Percentiles rank a stretch among this genome's conserved stretches.
Conservation (phyloP, 2,797 vertebrate species). For the Gadopsis bispinosus region DNA sequence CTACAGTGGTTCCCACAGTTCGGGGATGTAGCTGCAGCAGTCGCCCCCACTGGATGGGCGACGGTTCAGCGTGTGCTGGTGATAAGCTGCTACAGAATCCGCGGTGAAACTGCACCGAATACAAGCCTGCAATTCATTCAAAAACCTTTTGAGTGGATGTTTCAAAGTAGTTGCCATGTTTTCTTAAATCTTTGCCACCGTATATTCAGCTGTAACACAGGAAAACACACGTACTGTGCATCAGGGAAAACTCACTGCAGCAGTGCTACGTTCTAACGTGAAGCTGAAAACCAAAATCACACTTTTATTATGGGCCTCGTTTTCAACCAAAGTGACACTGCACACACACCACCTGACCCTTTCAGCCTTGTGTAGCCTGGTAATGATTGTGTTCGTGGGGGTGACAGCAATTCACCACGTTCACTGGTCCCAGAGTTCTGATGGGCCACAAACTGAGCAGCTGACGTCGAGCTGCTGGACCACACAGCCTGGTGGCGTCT, state of each 20-base stretch:
- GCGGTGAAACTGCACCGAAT: conserved; percentile 2
- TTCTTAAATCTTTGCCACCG: neutral
- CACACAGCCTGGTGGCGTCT: conserved; percentile 38
- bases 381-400: conserved; percentile 12
- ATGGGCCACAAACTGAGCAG: conserved; percentile 35
- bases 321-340: neutral
- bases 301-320: neutral
- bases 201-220: too few relatives aligned
- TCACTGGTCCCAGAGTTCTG: conserved; percentile 39
- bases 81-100: conserved; percentile 22
- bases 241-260: neutral
- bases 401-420: conserved; percentile 29
- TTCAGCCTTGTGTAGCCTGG: conserved; percentile 1
- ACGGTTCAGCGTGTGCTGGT: conserved; percentile 3
- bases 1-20: conserved; percentile 10
- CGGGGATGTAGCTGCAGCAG: conserved; percentile 6
- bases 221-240: neutral
- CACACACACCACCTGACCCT: neutral
- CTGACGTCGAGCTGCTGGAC: conserved; percentile 33
- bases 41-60: neutral
- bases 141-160: neutral
- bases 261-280: neutral
- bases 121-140: neutral
- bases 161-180: neutral
- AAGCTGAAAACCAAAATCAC: neutral